These are phyloP conservation scores for Nomada lathburiana DNA, from an alignment of 2,888 invertebrate genomes.

Conservation along the genomic window DNA sequence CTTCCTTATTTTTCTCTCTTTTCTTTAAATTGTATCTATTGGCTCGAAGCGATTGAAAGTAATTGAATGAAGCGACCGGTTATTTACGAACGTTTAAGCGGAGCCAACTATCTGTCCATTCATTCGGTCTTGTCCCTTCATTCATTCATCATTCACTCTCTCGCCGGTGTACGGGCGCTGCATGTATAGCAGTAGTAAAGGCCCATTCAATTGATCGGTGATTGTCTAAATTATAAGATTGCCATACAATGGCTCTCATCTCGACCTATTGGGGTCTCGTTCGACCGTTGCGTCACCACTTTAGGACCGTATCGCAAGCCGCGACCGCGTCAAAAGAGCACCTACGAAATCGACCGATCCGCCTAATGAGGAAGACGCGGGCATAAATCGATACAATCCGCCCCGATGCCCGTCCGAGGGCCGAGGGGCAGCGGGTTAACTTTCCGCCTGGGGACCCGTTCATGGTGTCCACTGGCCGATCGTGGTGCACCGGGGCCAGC, in stretches of 20 bases:
- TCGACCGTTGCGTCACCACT: conserved; percentile 83
- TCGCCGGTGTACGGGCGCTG: conserved; percentile 80
- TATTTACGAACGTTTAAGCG: conserved; percentile 85
- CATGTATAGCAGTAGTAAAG: conserved; percentile 84
- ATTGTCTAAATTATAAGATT: conserved; percentile 85
- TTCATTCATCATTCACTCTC: conserved; percentile 85
- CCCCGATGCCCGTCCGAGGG: conserved; percentile 14
- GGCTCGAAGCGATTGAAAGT: conserved; percentile 85
- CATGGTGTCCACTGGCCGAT: conserved; percentile 68
- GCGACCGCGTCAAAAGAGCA: conserved; percentile 75
- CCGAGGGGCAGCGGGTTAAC: conserved; percentile 29
- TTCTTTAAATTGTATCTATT: conserved; percentile 85
- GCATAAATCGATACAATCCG: conserved; percentile 38
- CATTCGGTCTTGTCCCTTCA: conserved; percentile 85
- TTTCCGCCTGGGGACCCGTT: conserved; percentile 50
- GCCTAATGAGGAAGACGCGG: conserved; percentile 57
- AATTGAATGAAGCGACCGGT: conserved; percentile 85
- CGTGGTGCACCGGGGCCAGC: conserved; percentile 51
- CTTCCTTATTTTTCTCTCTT: conserved; percentile 47
- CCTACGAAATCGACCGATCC: conserved; percentile 68
- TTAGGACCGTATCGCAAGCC: conserved; percentile 81
- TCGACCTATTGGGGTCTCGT: conserved; percentile 84
- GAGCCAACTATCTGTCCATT: conserved; percentile 85
- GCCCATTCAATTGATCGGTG: conserved; percentile 85
- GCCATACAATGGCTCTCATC: conserved; percentile 85